phyloP scores from a whole-genome alignment of 2,113 vertebrate genomes.

The Thunnus thynnus region DNA sequence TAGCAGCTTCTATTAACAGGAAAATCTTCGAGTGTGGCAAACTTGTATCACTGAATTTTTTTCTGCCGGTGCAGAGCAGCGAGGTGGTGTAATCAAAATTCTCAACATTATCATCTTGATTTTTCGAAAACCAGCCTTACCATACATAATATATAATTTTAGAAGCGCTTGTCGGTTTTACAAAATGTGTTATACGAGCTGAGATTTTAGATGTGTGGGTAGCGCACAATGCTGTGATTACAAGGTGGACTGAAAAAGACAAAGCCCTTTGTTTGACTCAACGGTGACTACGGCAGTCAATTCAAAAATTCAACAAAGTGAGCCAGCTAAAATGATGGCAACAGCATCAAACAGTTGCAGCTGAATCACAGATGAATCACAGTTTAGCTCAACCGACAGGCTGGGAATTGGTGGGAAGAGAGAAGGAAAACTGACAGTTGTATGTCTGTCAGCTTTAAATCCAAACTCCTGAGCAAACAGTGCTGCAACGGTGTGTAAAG shows the following conservation, averaged over 20 bases:
- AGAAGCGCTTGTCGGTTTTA: neutral
- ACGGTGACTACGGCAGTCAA: neutral
- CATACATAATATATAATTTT: neutral
- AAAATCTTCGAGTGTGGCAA: neutral
- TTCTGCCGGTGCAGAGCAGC: neutral
- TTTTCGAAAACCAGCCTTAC: neutral
- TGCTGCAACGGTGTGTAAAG: neutral
- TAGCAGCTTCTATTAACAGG: neutral
- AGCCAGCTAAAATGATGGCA: conserved; percentile 19
- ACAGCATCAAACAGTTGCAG: conserved; percentile 38
- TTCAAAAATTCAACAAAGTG: conserved; percentile 4
- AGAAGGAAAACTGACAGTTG: conserved; percentile 36
- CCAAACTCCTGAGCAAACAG: conserved; percentile 12
- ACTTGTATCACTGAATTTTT: neutral
- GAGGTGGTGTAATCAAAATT: neutral
- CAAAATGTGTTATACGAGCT: neutral
- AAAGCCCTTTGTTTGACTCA: conserved; percentile 7
- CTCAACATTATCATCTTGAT: neutral
- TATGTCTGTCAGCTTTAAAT: neutral
- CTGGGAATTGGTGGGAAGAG: conserved; percentile 29
- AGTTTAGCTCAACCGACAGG: conserved; percentile 37
- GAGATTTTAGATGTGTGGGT: neutral
- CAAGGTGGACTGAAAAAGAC: neutral
- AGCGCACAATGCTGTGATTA: neutral
- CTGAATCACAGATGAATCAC: conserved; percentile 69